Conservation (phyloP, 2,113 vertebrate genomes). For the Elephantulus edwardii region DNA sequence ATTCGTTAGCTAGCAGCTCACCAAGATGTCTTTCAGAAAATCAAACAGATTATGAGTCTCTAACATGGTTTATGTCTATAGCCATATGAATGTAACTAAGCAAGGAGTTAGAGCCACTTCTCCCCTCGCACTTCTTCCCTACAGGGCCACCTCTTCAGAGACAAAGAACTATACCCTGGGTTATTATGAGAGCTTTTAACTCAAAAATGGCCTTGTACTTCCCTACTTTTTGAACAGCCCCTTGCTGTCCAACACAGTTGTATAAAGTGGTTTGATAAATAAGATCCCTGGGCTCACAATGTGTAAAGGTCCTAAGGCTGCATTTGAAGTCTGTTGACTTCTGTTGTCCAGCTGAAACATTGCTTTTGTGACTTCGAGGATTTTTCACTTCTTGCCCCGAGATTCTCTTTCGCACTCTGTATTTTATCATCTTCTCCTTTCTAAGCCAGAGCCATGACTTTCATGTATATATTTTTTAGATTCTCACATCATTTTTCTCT, state of each 20-base stretch:
- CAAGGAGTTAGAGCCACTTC: background rate
- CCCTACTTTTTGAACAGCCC: constrained; percentile 2
- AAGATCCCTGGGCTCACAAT: background rate
- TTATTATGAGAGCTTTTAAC: background rate
- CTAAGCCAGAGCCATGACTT: constrained; percentile 55
- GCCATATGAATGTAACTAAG: constrained; percentile 6
- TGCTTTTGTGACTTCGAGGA: constrained; percentile 40
- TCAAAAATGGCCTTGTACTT: background rate
- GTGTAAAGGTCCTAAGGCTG: background rate
- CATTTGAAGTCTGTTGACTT: constrained; percentile 41
- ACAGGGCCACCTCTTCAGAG: background rate
- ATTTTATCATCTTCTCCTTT: constrained; percentile 44
- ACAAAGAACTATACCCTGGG: background rate
- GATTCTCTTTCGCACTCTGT: constrained; percentile 3
- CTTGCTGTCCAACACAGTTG: too few species aligned
- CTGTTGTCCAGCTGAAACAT: constrained; percentile 35
- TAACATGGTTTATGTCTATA: background rate
- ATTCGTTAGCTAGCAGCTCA: background rate
- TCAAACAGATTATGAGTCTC: background rate
- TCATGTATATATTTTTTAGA: constrained; percentile 63
- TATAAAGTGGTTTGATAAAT: constrained; percentile 32
- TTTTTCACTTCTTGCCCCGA: constrained; percentile 20
- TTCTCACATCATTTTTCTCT: constrained; percentile 51
- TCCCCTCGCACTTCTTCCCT: background rate
- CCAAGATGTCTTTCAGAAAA: background rate